phyloP scores from a whole-genome alignment of 1,140 invertebrate genomes.

The Schmidtea mediterranea region DNA sequence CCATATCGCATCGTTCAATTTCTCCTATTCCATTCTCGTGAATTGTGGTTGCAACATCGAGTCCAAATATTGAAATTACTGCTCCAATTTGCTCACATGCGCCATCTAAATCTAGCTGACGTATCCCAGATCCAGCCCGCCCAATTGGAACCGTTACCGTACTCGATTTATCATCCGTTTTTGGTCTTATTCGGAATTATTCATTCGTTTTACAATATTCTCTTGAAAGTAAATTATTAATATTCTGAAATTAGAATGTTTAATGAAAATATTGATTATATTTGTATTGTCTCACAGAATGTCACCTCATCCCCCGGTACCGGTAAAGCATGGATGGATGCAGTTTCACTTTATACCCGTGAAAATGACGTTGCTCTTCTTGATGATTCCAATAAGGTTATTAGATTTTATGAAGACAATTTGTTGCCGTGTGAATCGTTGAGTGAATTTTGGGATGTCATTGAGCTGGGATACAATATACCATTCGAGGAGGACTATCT shows the following conservation, averaged over 20 bases:
- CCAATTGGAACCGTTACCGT: conserved; percentile 17
- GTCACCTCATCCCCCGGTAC: background rate
- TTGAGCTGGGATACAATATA: conserved; percentile 1
- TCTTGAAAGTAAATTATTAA: conserved; percentile 41
- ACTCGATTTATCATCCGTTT: conserved; percentile 52
- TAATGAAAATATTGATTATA: background rate
- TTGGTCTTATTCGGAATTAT: conserved; percentile 55
- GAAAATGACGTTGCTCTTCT: conserved; percentile 64
- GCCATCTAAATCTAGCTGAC: conserved; percentile 24
- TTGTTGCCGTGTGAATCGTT: conserved; percentile 61
- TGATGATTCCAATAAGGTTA: conserved; percentile 48
- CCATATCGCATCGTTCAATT: conserved; percentile 54
- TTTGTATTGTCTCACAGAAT: conserved; percentile 1
- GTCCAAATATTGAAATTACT: conserved; percentile 46
- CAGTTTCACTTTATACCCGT: conserved; percentile 65
- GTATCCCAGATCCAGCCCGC: conserved; percentile 8
- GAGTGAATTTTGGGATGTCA: conserved; percentile 60
- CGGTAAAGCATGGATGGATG: conserved; percentile 48
- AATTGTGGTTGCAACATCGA: conserved; percentile 38
- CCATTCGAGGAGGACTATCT: too few relatives aligned
- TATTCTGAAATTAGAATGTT: conserved; percentile 4
- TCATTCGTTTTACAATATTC: conserved; percentile 43
- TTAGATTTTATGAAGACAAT: conserved; percentile 55
- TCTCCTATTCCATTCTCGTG: conserved; percentile 43
- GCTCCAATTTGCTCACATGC: conserved; percentile 46